Evolutionary conservation across 2,113 vertebrate genomes (phyloP), one percentile per base, ranked within the genome.

Genomic region (Gorsachius goisagi): DNA sequence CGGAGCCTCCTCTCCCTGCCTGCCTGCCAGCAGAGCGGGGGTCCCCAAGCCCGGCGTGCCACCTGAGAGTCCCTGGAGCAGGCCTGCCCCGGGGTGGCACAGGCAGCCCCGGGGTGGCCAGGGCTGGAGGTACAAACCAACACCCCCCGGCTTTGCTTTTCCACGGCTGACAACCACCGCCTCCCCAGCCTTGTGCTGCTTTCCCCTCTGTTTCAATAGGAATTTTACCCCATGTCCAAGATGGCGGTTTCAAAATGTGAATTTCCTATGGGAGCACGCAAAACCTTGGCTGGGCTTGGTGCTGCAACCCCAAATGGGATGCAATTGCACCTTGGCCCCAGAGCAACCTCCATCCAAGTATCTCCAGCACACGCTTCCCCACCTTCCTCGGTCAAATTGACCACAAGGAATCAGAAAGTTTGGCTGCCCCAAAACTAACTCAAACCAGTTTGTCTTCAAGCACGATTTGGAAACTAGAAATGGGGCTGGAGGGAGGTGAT

Each of bases 1-100:
- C 0, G 4, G 14, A 60, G 68, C 8, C 60, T 73, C 12, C 78
- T 49, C 11, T 69, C 37, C n/a, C 64, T 0, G 0, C 52, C 67
- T 10, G 50, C 49, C 55, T 3, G 1, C 33, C 2, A 0, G 6
- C 24, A 20, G 3, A 69, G 9, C 0, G 0, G 2, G 5, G 23
- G 3, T 11, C 32, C 53, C 55, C 1, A 1, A 9, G 63, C 10
- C 11, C 6, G 6, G 10, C 0, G 2, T 26, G 37, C 16, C 0
- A 0, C 37, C 1, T 0, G 28, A 50, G 0, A 1, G 49, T 79
- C n/a, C 47, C 59, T 59, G n/a, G 16, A 32, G 14, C 28, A 88
- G 59, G 39, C 37, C 37, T 17, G 26, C 20, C 55, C 62, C 6
- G 2, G 56, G 27, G 45, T 41, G 45, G 10, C 50, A 26, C 0